Evolutionary conservation across 2,888 invertebrate species (phyloP).

Genomic region (Clostera curtula): DNA sequence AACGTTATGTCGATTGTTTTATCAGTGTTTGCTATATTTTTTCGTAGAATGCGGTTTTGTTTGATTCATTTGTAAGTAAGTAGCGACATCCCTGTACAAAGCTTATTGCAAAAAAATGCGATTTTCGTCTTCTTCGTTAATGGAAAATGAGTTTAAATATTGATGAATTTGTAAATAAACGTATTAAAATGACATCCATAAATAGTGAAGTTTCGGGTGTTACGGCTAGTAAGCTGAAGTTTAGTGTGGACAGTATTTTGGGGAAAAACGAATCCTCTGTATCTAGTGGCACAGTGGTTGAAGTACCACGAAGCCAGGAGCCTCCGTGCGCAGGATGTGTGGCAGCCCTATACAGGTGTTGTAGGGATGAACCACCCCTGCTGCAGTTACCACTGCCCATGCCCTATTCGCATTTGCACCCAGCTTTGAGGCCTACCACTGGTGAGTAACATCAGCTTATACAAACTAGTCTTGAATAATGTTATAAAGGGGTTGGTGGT

Average conservation of each 20-base stretch:
- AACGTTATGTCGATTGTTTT: constrained; percentile 23
- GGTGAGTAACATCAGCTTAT: constrained; percentile 28
- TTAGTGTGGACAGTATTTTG: constrained; percentile 82
- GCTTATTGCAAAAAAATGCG: too few species aligned
- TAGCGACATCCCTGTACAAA: too few species aligned
- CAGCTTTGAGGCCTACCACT: constrained; percentile 60
- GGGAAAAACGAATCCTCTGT: constrained; percentile 53
- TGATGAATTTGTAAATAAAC: too few species aligned
- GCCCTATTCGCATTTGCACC: constrained; percentile 60
- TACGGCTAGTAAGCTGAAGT: constrained; percentile 71
- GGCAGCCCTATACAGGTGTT: constrained; percentile 78
- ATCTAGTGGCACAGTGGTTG: constrained; percentile 15
- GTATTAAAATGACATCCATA: constrained; percentile 58
- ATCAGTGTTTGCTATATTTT: constrained; percentile 25
- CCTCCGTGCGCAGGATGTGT: constrained; percentile 78
- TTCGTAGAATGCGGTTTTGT: too few species aligned
- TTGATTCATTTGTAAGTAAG: too few species aligned
- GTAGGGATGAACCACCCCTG: constrained; percentile 64
- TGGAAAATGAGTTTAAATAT: too few species aligned
- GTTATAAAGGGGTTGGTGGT: too few species aligned
- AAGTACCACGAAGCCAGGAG: constrained; percentile 42
- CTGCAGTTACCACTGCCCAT: constrained; percentile 52
- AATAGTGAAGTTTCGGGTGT: constrained; percentile 52
- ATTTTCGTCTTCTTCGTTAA: too few species aligned
- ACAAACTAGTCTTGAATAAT: too few species aligned